Evolutionary conservation across 2,797 vertebrate species (phyloP), one percentile per base, ranked within the genome.

Genomic region (Lutjanus campechanus): DNA sequence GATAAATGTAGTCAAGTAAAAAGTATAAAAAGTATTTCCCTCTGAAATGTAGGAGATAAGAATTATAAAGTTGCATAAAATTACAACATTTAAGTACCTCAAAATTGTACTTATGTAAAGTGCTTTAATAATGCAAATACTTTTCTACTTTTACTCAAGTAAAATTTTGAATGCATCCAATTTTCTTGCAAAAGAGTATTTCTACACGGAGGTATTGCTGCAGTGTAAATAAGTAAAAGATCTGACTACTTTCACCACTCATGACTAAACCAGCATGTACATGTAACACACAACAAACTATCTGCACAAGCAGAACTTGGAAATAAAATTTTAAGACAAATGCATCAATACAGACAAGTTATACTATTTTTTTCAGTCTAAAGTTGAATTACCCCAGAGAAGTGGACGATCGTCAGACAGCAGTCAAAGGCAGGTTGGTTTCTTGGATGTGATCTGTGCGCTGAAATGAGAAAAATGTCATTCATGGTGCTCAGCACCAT

Each of bases 381-480:
- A 84, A 83, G 70, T 50, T 58, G 5, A 79, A 43, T 92, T 94
- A 95, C 94, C 94, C 58, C 63, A 61, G 68, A 84, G 55, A 69
- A 68, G 72, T 50, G 47, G 76, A 61, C 11, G 70, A 73, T 15
- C 65, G 50, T 68, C 64, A 0, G 64, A 11, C 69, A 61, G 71
- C 54, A 54, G 4, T 51, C 63, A 83, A 41, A 82, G 44, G 22
- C 43, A 55, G 49, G 58, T 8, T 44, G 60, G 15, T 19, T 22
- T 68, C 69, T 60, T 59, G 70, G 83, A 82, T 58, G 73, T 64
- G 49, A 65, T 78, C 79, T 69, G 69, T 63, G 66, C 40, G 7
- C 15, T 1, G 44, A 71, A 73, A 79, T 63, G 72, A 65, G 54
- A 81, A 73, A 67, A 86, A 78, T 86, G 77, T 73, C 60, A 76